Evolutionary conservation across 2,797 vertebrate species (phyloP), one percentile per base, ranked within the genome.

Genomic region (Onychomys leucogaster): DNA sequence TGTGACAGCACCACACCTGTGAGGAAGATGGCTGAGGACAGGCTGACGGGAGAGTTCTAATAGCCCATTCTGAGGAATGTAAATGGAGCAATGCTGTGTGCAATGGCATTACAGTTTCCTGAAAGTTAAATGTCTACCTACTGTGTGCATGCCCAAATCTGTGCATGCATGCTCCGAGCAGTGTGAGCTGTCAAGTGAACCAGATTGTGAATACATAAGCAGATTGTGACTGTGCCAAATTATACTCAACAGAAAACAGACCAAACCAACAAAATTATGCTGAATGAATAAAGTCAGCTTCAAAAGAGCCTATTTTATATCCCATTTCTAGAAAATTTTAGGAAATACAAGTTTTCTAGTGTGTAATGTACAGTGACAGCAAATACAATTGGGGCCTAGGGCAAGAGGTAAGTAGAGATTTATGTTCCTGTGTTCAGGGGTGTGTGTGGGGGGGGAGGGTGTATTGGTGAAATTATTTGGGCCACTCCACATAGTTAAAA

Each of bases 191-290:
- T 46, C 29, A 55, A 77, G 57, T 29, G 19, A 14, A 12, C 43
- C 37, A 90, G 23, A 23, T 5, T 46, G 29, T 80, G 83, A 91
- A 17, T 46, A n/a, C 13, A 32, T 57, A 49, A 73, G 29, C 34
- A 89, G 63, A 89, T 61, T 25, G n/a, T 52, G 57, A 5, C 34
- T 73, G 37, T 13, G 19, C 11, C 19, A 23, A 78, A 46, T 77
- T 83, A 34, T 90, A 92, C 29, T 59, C 75, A 78, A 16, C 69
- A 59, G 63, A 49, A 71, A 92, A 86, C 91, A 69, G 75, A 57
- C 71, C 16, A 63, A 82, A 86, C 75, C 84, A 11, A 32, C 69
- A 14, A 27, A 55, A 21, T 73, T 71, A 63, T 55, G 19, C 90
- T 37, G 29, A 83, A 32, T 43, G 29, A 94, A 93, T 41, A 29